Base-by-base conservation (phyloP, 2,113 vertebrate genomes). In the Alligator sinensis region DNA sequence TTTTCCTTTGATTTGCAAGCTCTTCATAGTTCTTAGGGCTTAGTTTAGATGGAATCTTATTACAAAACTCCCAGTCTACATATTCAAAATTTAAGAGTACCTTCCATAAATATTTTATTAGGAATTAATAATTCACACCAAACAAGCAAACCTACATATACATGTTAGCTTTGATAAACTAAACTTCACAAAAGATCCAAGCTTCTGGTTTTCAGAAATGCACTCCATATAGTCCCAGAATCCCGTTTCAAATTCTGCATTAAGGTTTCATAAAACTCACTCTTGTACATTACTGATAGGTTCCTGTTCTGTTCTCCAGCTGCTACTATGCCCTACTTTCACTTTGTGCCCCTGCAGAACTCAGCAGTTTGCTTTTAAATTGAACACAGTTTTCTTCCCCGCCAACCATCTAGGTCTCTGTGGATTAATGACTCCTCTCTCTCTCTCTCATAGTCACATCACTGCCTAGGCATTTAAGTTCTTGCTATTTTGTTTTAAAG, bases 71-170 rank as follows among this genome's bases (percentile, higher is more conserved):
- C 19, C 3, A 16, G 47, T 47, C 47, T 47, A 47, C 47, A 87
- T 76, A 89, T 63, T 72, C 76, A 76, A 63, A 78, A 79, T 89
- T 75, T 85, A 87, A 60, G 90, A 85, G 3, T 72, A 77, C 21
- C 21, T 72, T 60, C 18, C 38, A 30, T 22, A 4, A 9, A 54
- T 83, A 22, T 22, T 57, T 84, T 91, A 74, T 54, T 27, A 62
- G 19, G 5, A 27, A 76, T 87, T 83, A 85, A 79, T 90, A 93
- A 92, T 90, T 91, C 58, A 90, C 87, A 8, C n/a, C 78, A 66
- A 83, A 83, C 21, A 89, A 47, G 61, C 92, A 94, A 75, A 64
- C 86, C 27, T 61, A 47, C 55, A 89, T 2, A 1, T 74, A 80
- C 6, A 11, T 78, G 18, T 34, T 84, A 86, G 77, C 74, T 78